phyloP scores from a whole-genome alignment of 2,888 invertebrate genomes.

The Tuta absoluta region DNA sequence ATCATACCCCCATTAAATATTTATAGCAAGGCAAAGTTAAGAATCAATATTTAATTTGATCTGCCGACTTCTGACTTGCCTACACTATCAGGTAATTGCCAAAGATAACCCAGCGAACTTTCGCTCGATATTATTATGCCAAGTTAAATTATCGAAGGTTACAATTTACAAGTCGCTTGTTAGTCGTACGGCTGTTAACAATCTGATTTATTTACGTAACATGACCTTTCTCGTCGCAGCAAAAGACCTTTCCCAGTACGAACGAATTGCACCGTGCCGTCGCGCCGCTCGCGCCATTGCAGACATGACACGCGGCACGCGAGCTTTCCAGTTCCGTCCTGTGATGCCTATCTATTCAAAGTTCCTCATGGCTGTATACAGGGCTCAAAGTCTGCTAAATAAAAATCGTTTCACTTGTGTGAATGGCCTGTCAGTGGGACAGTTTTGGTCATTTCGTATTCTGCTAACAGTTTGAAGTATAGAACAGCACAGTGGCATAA shows the following conservation, averaged over 20 bases:
- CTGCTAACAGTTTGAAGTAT: no score
- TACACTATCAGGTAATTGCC: slow-evolving; percentile 3
- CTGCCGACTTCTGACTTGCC: slow-evolving; percentile 9
- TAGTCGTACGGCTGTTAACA: slow-evolving; percentile 16
- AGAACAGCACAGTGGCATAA: no score
- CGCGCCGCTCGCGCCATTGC: slow-evolving; percentile 23
- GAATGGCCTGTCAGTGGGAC: no score
- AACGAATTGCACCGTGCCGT: slow-evolving; percentile 30
- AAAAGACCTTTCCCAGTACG: slow-evolving; percentile 23
- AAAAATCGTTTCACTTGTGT: no score
- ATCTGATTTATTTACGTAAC: slow-evolving; percentile 30
- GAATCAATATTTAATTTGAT: slow-evolving; percentile 10
- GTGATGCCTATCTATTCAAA: slow-evolving; percentile 34
- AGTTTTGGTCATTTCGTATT: no score
- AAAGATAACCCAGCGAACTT: slow-evolving; percentile 20
- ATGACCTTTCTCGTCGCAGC: slow-evolving; percentile 26
- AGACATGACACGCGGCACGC: slow-evolving; percentile 28
- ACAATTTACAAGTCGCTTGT: slow-evolving; percentile 16
- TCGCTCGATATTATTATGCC: neutral
- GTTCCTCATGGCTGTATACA: neutral
- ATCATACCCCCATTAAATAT: neutral
- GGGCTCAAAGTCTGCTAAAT: neutral
- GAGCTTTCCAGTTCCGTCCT: slow-evolving; percentile 33
- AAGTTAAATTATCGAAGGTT: slow-evolving; percentile 21
- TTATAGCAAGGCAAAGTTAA: neutral